Percentiles rank a stretch among this genome's conserved stretches.
phyloP scores from a whole-genome alignment of 2,888 invertebrate genomes.

The Platerodrilus igneus region DNA sequence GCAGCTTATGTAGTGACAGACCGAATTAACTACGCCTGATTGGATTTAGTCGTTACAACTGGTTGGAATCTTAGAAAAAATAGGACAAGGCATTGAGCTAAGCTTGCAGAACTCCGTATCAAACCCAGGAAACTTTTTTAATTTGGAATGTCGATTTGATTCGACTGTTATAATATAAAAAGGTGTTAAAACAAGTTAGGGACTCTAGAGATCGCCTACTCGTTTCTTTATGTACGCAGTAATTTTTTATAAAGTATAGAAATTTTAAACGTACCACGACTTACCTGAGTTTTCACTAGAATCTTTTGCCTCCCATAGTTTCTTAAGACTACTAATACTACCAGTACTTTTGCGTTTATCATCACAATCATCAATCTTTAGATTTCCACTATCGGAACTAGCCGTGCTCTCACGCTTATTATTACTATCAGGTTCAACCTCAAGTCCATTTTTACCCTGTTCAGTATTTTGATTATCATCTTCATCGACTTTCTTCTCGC shows the following conservation, averaged over 20 bases:
- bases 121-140: no score
- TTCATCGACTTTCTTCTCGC: conserved; percentile 42
- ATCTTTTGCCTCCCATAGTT: conserved; percentile 86
- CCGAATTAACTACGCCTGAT: no score
- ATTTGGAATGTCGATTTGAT: no score
- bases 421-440: conserved; percentile 40
- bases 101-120: no score
- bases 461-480: conserved; percentile 21
- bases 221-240: no score
- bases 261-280: not conserved
- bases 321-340: conserved; percentile 87
- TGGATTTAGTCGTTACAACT: no score
- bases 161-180: no score
- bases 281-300: conserved; percentile 40
- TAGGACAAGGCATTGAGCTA: no score
- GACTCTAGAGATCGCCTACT: no score
- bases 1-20: no score
- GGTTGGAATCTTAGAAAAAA: no score
- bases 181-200: no score
- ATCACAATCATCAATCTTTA: conserved; percentile 60
- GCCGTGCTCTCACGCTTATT: conserved; percentile 49
- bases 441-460: conserved; percentile 32
- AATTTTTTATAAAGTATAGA: not conserved
- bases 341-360: conserved; percentile 88
- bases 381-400: conserved; percentile 46